Conservation (phyloP, 2,113 vertebrate species). For the Procavia capensis region DNA sequence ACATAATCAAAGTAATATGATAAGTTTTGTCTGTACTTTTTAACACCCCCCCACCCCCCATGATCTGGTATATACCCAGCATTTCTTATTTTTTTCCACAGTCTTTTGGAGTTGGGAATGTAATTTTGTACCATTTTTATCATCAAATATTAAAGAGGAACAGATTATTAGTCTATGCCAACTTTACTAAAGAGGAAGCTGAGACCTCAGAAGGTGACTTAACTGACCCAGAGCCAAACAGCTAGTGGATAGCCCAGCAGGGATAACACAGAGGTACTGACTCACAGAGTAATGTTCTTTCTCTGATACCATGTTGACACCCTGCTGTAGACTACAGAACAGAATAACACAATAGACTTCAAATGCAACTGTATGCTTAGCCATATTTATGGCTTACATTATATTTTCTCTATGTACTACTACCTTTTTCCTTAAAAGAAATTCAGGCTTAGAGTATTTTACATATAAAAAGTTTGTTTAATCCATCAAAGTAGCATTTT, state of each 20-base stretch:
- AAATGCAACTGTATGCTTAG: neutral
- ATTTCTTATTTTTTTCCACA: neutral
- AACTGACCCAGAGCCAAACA: neutral
- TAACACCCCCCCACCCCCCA: too few species aligned
- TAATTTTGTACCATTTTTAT: neutral
- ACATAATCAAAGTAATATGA: neutral
- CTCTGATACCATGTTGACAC: neutral
- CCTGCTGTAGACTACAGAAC: neutral
- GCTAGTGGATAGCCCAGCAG: neutral
- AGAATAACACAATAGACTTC: neutral
- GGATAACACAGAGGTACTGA: neutral
- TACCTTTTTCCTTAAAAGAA: neutral
- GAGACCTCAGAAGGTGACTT: neutral
- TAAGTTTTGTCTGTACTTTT: neutral
- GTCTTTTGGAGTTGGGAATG: neutral
- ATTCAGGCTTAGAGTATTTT: neutral
- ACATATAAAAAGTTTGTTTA: slow-evolving; percentile 4
- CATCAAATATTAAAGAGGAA: neutral
- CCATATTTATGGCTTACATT: neutral
- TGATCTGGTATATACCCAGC: neutral
- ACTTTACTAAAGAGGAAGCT: neutral
- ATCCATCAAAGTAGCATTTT: neutral
- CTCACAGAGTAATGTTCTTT: neutral
- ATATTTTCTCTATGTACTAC: neutral
- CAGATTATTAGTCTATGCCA: neutral